Conservation (phyloP, 2,113 vertebrate genomes). For the Phyllopteryx taeniolatus region DNA sequence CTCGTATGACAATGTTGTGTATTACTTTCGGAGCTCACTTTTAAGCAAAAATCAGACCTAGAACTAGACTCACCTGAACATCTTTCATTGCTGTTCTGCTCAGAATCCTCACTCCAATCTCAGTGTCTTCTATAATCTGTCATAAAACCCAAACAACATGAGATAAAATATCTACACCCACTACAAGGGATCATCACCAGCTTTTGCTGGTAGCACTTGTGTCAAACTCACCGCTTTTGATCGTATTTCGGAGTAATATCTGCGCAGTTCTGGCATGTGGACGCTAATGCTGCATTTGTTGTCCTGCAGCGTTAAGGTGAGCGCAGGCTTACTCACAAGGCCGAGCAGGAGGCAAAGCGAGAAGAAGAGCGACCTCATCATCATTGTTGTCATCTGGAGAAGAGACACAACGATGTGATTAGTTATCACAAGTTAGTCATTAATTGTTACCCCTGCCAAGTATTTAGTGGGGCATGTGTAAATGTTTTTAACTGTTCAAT, state of each 20-base stretch:
- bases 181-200: background rate
- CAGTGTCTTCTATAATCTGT: constrained; percentile 61
- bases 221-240: constrained; percentile 55
- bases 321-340: constrained; percentile 17
- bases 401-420: constrained; percentile 1
- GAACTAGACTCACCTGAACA: constrained; percentile 57
- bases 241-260: constrained; percentile 59
- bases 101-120: constrained; percentile 61
- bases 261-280: constrained; percentile 66
- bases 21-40: background rate
- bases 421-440: background rate
- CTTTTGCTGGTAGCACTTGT: background rate
- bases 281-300: constrained; percentile 63
- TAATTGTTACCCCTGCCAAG: background rate
- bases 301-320: constrained; percentile 43
- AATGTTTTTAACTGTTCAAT: too few species aligned
- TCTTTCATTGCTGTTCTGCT: constrained; percentile 42
- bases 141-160: background rate
- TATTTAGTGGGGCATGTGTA: background rate
- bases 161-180: background rate
- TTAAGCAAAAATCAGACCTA: background rate
- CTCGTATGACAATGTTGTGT: background rate
- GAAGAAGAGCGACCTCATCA: constrained; percentile 34
- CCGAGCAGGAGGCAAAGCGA: constrained; percentile 47
- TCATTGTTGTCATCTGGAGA: constrained; percentile 32